Evolutionary conservation across 2,797 vertebrate genomes (phyloP).

Genomic region (Alcedo atthis): DNA sequence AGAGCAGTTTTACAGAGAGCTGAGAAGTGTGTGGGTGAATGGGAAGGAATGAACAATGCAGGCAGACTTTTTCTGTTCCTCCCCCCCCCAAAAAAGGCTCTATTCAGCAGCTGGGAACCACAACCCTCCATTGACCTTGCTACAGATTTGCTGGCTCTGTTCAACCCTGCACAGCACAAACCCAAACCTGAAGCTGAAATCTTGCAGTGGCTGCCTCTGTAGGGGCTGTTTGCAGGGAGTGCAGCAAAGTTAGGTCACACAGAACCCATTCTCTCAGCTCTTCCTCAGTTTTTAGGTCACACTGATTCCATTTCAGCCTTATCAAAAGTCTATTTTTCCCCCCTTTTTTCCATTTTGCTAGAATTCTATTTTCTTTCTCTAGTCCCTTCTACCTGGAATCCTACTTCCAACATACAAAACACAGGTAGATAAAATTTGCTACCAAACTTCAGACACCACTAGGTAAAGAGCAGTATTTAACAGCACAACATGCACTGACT

Average conservation of each 20-base stretch:
- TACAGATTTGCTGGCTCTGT: conserved; percentile 11
- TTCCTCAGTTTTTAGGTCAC: background rate
- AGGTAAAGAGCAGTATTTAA: background rate
- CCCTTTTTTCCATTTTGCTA: background rate
- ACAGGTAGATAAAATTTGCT: background rate
- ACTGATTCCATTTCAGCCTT: background rate
- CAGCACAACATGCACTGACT: background rate
- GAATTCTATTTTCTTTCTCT: background rate
- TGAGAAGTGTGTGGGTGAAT: background rate
- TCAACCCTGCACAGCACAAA: background rate
- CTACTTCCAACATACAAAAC: background rate
- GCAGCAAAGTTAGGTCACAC: background rate
- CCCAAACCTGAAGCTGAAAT: background rate
- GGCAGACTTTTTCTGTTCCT: background rate
- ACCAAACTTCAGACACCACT: background rate
- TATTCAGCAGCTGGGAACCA: conserved; percentile 9
- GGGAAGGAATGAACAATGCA: background rate
- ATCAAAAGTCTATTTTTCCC: background rate
- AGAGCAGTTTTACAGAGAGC: background rate
- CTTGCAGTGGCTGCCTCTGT: background rate
- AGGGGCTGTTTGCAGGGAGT: background rate
- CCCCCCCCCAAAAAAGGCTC: background rate
- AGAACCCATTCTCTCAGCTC: background rate
- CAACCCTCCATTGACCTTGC: conserved; percentile 33
- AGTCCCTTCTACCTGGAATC: background rate